A percentile compares a stretch with the other conserved stretches of the same genome.
Conservation (phyloP, 2,113 vertebrate species). For the Perognathus longimembris region DNA sequence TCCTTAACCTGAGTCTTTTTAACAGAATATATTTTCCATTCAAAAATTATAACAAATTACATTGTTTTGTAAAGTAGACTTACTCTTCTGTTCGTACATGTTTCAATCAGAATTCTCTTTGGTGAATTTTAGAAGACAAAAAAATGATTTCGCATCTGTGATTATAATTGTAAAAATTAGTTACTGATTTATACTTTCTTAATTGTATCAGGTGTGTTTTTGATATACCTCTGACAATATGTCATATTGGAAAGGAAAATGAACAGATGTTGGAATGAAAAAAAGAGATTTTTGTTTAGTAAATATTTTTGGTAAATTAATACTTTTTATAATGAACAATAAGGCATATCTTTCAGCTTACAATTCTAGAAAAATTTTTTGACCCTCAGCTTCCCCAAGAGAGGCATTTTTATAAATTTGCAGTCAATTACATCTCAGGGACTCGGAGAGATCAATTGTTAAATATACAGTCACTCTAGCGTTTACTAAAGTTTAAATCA, state of each 20-base stretch:
- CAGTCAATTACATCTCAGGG: not conserved
- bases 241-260: not conserved
- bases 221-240: not conserved
- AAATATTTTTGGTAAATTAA: not conserved
- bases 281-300: not conserved
- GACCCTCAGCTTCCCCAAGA: not conserved
- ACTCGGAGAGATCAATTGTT: not conserved
- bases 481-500: not conserved
- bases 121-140: not conserved
- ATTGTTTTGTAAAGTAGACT: not conserved
- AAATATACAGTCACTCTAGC: not conserved
- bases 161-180: slow-evolving; percentile 10
- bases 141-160: not conserved
- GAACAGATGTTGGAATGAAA: not conserved
- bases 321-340: not conserved
- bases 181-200: not conserved
- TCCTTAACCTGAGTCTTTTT: slow-evolving; percentile 31
- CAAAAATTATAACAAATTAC: not conserved
- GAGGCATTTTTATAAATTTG: slow-evolving; percentile 9
- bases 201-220: slow-evolving; percentile 6
- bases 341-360: not conserved
- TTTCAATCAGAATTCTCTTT: not conserved
- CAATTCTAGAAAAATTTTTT: not conserved
- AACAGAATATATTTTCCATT: slow-evolving; percentile 35
- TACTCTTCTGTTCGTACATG: not conserved